phyloP scores from a whole-genome alignment of 2,113 vertebrate species.

The Ammodytes marinus region DNA sequence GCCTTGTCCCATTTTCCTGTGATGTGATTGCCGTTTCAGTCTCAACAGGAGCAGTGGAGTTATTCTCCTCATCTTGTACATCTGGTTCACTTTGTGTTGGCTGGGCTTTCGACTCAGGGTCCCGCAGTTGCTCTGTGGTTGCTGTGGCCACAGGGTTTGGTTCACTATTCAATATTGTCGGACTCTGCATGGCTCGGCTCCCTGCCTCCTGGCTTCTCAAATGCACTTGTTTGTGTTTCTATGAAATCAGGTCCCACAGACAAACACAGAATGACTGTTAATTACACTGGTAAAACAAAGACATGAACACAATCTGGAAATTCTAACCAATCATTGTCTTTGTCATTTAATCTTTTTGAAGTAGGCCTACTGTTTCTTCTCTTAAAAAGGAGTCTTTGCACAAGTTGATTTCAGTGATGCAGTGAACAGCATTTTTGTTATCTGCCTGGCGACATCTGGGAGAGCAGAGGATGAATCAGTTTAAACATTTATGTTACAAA shows the following conservation, averaged over 20 bases:
- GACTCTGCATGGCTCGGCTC: slow-evolving; percentile 70
- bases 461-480: slow-evolving; percentile 52
- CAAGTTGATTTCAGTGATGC: background rate
- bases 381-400: background rate
- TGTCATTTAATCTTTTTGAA: background rate
- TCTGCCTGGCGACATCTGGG: slow-evolving; percentile 48
- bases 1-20: slow-evolving; percentile 10
- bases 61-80: slow-evolving; percentile 15
- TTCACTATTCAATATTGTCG: slow-evolving; percentile 19
- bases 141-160: slow-evolving; percentile 35
- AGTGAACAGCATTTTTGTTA: slow-evolving; percentile 41
- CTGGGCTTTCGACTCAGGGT: slow-evolving; percentile 13
- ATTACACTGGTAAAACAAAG: background rate
- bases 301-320: background rate
- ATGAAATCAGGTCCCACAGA: slow-evolving; percentile 24
- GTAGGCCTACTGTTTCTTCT: background rate
- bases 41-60: background rate
- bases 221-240: slow-evolving; percentile 15
- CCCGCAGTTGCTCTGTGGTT: slow-evolving; percentile 18
- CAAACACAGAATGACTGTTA: slow-evolving; percentile 23
- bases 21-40: background rate
- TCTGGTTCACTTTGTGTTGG: slow-evolving; percentile 23
- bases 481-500: slow-evolving; percentile 71
- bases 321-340: background rate
- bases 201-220: slow-evolving; percentile 29